A percentile compares a stretch with the other conserved stretches of the same genome.
Evolutionary conservation across 2,113 vertebrate genomes (phyloP).

Genomic region (Lophotis ruficrista): DNA sequence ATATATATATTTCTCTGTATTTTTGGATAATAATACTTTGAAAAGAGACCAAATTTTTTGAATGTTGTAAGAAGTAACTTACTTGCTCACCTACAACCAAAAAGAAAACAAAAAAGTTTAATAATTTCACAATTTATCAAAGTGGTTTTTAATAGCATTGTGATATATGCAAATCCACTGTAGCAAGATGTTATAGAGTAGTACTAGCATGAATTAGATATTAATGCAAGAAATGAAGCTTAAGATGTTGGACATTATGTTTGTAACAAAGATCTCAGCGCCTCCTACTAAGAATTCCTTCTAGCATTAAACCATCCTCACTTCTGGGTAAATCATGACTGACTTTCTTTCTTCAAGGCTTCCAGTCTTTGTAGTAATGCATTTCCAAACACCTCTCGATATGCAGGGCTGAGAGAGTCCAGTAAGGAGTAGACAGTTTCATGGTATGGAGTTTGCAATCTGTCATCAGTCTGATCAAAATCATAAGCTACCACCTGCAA

Average conservation of each 20-base stretch:
- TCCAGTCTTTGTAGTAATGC: constrained; percentile 93
- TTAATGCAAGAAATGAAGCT: constrained; percentile 39
- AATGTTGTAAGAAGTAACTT: background rate
- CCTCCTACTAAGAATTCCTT: background rate
- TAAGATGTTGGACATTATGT: background rate
- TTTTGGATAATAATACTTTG: background rate
- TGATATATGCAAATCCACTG: constrained; percentile 11
- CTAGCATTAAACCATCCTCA: background rate
- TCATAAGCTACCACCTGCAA: constrained; percentile 89
- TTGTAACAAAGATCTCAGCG: background rate
- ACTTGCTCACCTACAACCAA: background rate
- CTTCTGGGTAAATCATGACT: constrained; percentile 71
- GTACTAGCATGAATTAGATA: background rate
- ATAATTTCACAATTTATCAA: background rate
- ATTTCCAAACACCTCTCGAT: constrained; percentile 95
- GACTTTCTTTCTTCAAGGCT: constrained; percentile 85
- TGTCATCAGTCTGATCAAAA: constrained; percentile 90
- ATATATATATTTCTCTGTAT: background rate
- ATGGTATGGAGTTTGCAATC: constrained; percentile 86
- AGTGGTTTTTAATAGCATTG: background rate
- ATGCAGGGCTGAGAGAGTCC: constrained; percentile 94
- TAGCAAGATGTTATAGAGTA: constrained; percentile 16
- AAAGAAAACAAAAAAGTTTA: background rate
- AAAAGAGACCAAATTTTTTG: constrained; percentile 26
- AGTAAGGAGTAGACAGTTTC: constrained; percentile 96